These are phyloP conservation scores for Nomada hirtipes DNA, from an alignment of 2,888 invertebrate genomes.

Conservation along the genomic window DNA sequence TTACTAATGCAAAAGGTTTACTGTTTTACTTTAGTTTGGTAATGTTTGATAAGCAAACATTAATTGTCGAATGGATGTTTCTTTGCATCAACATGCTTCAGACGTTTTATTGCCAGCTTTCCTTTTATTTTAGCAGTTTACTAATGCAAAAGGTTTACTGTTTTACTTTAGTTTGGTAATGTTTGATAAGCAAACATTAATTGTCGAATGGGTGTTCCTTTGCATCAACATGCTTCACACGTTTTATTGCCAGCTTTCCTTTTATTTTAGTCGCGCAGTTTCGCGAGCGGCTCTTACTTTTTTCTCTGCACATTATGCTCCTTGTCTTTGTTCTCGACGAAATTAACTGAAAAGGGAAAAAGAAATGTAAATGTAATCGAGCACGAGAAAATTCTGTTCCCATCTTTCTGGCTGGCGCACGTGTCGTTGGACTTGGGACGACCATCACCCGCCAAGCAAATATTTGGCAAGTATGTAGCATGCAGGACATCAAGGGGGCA, in stretches of 20 bases:
- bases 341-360: neutral
- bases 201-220: constrained; percentile 1
- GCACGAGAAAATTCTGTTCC: too few relatives aligned
- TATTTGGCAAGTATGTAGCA: constrained; percentile 22
- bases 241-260: neutral
- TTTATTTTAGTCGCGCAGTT: neutral
- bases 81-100: neutral
- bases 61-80: constrained; percentile 11
- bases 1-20: neutral
- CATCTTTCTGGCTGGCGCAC: neutral
- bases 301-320: neutral
- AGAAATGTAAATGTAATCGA: neutral
- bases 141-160: too few relatives aligned
- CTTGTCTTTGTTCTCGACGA: neutral
- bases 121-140: neutral
- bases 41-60: constrained; percentile 31
- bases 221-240: neutral
- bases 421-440: neutral
- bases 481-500: neutral
- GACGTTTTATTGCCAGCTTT: neutral
- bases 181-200: constrained; percentile 35
- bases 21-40: too few relatives aligned
- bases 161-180: too few relatives aligned
- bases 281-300: neutral
- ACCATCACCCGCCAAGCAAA: neutral